A percentile compares a stretch with the other conserved stretches of the same genome.
phyloP scores from a whole-genome alignment of 2,797 vertebrate species.

The Acanthurus leucopareius region DNA sequence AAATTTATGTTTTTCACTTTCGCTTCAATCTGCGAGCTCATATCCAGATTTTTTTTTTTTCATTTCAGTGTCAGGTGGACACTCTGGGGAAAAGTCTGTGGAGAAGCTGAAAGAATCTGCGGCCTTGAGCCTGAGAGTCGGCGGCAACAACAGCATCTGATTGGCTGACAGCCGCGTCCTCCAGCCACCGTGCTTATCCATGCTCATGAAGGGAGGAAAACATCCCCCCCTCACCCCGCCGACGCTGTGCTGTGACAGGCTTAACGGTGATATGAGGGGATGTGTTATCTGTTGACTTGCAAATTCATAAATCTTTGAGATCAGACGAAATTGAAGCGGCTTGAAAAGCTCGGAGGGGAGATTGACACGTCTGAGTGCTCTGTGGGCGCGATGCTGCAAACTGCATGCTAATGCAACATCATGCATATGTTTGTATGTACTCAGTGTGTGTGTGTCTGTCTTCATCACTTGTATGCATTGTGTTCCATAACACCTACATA shows the following conservation, averaged over 20 bases:
- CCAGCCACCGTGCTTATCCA: slow-evolving; percentile 43
- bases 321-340: slow-evolving; percentile 82
- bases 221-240: slow-evolving; percentile 12
- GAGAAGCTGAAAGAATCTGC: slow-evolving; percentile 25
- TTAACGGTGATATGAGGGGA: slow-evolving; percentile 78
- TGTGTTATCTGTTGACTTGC: slow-evolving; percentile 83
- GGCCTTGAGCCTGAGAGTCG: slow-evolving; percentile 50
- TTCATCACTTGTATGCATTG: slow-evolving; percentile 26
- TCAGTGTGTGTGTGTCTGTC: slow-evolving; percentile 23
- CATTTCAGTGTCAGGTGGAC: slow-evolving; percentile 34
- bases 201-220: slow-evolving; percentile 58
- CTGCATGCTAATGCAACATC: slow-evolving; percentile 70
- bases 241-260: slow-evolving; percentile 63
- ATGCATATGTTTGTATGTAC: slow-evolving; percentile 59
- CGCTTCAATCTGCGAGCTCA: slow-evolving; percentile 25
- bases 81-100: slow-evolving; percentile 22
- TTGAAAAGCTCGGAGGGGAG: slow-evolving; percentile 76
- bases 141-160: slow-evolving; percentile 31
- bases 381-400: slow-evolving; percentile 56
- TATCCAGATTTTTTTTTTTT: background rate
- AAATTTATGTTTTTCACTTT: slow-evolving; percentile 54
- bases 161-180: slow-evolving; percentile 52
- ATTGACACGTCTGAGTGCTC: slow-evolving; percentile 79
- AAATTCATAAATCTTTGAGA: slow-evolving; percentile 85
- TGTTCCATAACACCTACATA: slow-evolving; percentile 42